Evolutionary conservation across 2,888 invertebrate genomes (phyloP), one percentile per base, ranked within the genome.

Genomic region (Drosophila prostipennis): DNA sequence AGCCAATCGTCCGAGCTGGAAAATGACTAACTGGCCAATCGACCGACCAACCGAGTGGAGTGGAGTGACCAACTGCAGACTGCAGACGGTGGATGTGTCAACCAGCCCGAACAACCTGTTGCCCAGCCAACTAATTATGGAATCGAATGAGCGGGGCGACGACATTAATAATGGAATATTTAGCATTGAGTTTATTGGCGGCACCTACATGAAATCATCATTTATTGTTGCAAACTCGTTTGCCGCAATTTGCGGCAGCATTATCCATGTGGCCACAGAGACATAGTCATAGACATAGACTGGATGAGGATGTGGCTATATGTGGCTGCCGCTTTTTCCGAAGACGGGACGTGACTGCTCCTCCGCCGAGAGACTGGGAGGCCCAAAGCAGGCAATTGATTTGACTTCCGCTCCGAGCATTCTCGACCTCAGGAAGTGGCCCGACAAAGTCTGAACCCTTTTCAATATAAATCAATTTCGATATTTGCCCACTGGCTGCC

Each of bases 391-490:
- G 67, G 69, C 80, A 85, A 82, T 85, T 85, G 85, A 79, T 82
- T 77, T 80, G 82, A 85, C 84, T 85, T 85, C 87, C 87, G 84
- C 61, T 75, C 53, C 52, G 55, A 55, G 55, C 43, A 49, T 39
- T 46, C 52, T 46, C 52, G 61, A 57, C 72, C 70, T 63, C 61
- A 84, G 85, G 85, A 82, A 81, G 78, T 82, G 82, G 85, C 78
- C 71, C 68, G 78, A 72, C 72, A 77, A 73, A 65, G 68, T 70
- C 71, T 71, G 72, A 75, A 87, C 79, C 75, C 87, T 74, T 87
- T 89, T 89, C 89, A 89, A 89, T 88, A 88, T 89, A 88, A 88
- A 88, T 89, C 88, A 88, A 88, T 88, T 88, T 88, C 76, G 84
- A 87, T 85, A 82, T 74, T 76, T 81, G 77, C 84, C 77, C 70